Conservation (phyloP, 2,888 invertebrate species). For the Eupelmus urozonus region DNA sequence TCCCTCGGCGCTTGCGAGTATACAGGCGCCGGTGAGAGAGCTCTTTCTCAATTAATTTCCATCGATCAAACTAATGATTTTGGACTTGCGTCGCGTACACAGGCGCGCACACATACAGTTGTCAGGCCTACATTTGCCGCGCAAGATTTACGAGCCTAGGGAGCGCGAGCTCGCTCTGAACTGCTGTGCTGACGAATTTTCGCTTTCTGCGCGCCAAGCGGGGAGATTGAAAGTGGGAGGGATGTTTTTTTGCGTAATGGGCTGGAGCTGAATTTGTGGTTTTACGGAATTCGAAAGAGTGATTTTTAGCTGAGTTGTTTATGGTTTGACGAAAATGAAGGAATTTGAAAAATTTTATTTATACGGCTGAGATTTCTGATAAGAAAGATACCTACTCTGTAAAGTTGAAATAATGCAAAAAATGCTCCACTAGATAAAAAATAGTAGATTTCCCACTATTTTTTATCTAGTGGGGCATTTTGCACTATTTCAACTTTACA, state of each 20-base stretch:
- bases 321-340: no score
- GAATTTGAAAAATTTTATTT: no score
- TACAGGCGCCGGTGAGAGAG: no score
- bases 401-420: no score
- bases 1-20: constrained; percentile 6
- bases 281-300: neutral
- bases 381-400: no score
- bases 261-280: no score
- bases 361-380: no score
- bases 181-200: constrained; percentile 34
- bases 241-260: constrained; percentile 1
- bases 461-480: no score
- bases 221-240: neutral
- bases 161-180: constrained; percentile 9
- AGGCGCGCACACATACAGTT: neutral
- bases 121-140: constrained; percentile 42
- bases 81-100: constrained; percentile 12
- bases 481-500: no score
- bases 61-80: constrained; percentile 55
- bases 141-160: constrained; percentile 55
- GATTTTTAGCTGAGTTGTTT: no score
- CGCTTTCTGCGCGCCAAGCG: neutral
- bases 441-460: no score
- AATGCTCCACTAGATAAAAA: no score
- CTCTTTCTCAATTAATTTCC: constrained; percentile 52